Evolutionary conservation across 2,113 vertebrate species (phyloP).

Genomic region (Peromyscus polionotus): DNA sequence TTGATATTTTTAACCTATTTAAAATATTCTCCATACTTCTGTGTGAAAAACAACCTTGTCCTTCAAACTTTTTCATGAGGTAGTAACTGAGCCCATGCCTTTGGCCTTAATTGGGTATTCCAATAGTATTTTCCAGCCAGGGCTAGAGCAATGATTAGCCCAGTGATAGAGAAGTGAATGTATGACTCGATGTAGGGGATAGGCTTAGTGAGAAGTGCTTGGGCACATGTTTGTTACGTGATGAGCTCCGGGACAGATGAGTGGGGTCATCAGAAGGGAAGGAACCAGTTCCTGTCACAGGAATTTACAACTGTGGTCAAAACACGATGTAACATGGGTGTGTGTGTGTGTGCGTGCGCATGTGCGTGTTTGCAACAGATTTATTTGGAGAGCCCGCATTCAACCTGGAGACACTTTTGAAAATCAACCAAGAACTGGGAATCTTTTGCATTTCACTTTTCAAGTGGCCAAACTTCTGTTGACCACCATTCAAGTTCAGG

Average conservation of each 20-base stretch:
- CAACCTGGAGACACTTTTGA: not conserved
- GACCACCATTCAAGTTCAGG: not conserved
- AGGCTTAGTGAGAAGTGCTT: not conserved
- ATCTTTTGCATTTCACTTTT: conserved; percentile 20
- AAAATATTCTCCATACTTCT: conserved; percentile 9
- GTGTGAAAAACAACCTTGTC: not conserved
- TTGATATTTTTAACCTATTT: not conserved
- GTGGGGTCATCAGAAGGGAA: not conserved
- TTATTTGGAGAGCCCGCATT: not conserved
- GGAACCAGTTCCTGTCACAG: not conserved
- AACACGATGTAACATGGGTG: not conserved
- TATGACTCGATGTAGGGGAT: not conserved
- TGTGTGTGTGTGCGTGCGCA: not conserved
- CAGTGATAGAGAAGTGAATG: not conserved
- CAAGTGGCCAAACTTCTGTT: not conserved
- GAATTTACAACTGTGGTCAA: not conserved
- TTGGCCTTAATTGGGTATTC: not conserved
- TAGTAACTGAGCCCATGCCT: not conserved
- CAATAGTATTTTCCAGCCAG: not conserved
- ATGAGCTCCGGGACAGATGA: not conserved
- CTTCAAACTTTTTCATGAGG: not conserved
- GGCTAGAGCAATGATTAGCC: not conserved
- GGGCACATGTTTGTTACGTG: not conserved
- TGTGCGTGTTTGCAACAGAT: not conserved
- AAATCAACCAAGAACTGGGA: not conserved